A percentile compares a stretch with the other conserved stretches of the same genome.
These are phyloP conservation scores for Pollenia angustigena DNA, from an alignment of 2,888 invertebrate genomes.

Conservation along the genomic window DNA sequence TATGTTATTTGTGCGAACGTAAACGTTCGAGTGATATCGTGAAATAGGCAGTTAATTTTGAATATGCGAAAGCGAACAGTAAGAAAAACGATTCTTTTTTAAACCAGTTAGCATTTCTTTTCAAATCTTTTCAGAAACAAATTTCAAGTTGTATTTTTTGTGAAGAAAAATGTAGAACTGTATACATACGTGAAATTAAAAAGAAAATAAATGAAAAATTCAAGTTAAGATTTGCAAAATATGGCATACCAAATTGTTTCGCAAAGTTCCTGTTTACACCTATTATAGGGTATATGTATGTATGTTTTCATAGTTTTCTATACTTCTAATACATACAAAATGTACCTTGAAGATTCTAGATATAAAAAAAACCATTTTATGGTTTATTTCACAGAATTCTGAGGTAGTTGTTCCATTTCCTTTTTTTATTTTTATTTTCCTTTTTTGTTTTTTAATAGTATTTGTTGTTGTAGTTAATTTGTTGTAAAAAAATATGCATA, in stretches of 20 bases:
- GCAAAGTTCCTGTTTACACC: neutral
- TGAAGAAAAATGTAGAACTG: no score
- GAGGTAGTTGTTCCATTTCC: conserved; percentile 80
- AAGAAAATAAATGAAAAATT: no score
- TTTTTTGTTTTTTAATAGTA: conserved; percentile 30
- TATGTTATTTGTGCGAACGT: no score
- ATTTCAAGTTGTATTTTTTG: no score
- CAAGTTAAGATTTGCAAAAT: conserved; percentile 8
- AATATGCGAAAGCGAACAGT: no score
- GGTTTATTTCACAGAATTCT: conserved; percentile 80
- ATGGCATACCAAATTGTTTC: conserved; percentile 20
- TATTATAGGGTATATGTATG: conserved; percentile 12
- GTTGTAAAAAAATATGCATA: conserved; percentile 8
- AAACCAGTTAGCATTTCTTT: no score
- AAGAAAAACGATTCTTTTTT: no score
- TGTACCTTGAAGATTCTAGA: conserved; percentile 68
- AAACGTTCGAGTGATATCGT: no score
- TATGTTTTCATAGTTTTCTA: conserved; percentile 23
- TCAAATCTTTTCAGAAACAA: no score
- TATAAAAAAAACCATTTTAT: conserved; percentile 79
- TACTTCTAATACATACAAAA: conserved; percentile 21
- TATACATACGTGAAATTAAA: no score
- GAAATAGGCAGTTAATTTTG: no score
- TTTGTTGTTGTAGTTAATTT: conserved; percentile 33
- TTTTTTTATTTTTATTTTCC: conserved; percentile 36